Evolutionary conservation across 2,113 vertebrate genomes (phyloP).

Genomic region (Ctenomys sociabilis): DNA sequence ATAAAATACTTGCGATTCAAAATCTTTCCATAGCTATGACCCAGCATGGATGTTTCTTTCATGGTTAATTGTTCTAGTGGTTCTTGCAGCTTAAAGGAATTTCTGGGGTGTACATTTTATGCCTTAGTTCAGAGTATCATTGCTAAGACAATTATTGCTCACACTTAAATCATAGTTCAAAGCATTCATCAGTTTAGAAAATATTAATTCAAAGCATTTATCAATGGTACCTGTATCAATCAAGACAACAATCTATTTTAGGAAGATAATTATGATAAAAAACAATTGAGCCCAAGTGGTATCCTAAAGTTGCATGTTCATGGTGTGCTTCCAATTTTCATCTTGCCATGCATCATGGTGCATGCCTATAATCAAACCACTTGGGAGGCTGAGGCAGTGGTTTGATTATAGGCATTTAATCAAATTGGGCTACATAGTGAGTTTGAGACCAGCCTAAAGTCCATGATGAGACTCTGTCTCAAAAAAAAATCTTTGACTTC

Average conservation of each 20-base stretch:
- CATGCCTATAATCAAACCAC: not conserved
- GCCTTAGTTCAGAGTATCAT: not conserved
- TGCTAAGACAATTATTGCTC: constrained; percentile 1
- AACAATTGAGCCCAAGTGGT: not conserved
- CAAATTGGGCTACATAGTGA: not conserved
- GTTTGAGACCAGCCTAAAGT: not conserved
- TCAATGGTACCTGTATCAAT: not conserved
- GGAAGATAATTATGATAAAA: not conserved
- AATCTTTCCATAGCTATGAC: not conserved
- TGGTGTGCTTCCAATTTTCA: not conserved
- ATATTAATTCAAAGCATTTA: not conserved
- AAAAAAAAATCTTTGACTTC: not conserved
- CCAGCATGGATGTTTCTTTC: not conserved
- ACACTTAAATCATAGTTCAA: not conserved
- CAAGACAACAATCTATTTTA: not conserved
- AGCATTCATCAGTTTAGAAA: not conserved
- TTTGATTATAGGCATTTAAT: not conserved
- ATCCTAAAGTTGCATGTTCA: not conserved
- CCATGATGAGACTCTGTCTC: not conserved
- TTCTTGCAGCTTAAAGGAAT: not conserved
- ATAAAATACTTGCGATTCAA: not conserved
- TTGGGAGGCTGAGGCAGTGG: not conserved
- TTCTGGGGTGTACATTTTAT: not conserved
- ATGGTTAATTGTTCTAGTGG: not conserved
- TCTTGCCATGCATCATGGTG: not conserved